Percentiles rank a stretch among this genome's conserved stretches.
phyloP scores from a whole-genome alignment of 2,888 invertebrate species.

The Drosophila lutescens region DNA sequence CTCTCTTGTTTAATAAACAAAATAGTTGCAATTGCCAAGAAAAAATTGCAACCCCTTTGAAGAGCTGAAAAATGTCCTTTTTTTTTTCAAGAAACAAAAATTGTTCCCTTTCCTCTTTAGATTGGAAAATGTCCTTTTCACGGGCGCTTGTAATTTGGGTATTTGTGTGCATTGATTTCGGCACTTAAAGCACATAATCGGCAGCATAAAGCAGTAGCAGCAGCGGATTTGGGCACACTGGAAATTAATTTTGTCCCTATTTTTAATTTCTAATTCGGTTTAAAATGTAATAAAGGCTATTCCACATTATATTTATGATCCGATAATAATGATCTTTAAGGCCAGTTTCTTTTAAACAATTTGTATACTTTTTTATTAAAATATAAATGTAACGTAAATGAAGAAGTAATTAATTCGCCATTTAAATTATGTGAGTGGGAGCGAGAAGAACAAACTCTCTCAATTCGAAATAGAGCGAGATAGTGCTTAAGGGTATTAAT shows the following conservation, averaged over 20 bases:
- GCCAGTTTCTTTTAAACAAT: too few relatives aligned
- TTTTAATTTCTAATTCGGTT: background rate
- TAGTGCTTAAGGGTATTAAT: too few relatives aligned
- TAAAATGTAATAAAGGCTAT: too few relatives aligned
- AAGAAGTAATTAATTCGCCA: too few relatives aligned
- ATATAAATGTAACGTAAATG: too few relatives aligned
- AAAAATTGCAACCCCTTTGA: slow-evolving; percentile 11
- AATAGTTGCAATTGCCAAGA: slow-evolving; percentile 62
- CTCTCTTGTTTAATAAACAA: slow-evolving; percentile 74
- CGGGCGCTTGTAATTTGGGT: slow-evolving; percentile 73
- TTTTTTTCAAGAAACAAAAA: background rate
- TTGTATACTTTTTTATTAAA: too few relatives aligned
- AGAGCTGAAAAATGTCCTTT: slow-evolving; percentile 9
- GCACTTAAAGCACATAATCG: slow-evolving; percentile 81
- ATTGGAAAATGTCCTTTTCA: slow-evolving; percentile 30
- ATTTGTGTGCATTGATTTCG: slow-evolving; percentile 83
- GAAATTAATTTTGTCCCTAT: background rate
- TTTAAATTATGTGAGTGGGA: too few relatives aligned
- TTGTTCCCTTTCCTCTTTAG: background rate
- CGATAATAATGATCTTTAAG: too few relatives aligned
- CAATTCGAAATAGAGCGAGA: too few relatives aligned
- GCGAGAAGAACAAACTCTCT: too few relatives aligned
- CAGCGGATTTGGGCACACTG: slow-evolving; percentile 13
- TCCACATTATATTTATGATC: too few relatives aligned
- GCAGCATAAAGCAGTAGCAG: slow-evolving; percentile 14